Evolutionary conservation across 2,797 vertebrate genomes (phyloP).

Genomic region (Myotis vivesi): DNA sequence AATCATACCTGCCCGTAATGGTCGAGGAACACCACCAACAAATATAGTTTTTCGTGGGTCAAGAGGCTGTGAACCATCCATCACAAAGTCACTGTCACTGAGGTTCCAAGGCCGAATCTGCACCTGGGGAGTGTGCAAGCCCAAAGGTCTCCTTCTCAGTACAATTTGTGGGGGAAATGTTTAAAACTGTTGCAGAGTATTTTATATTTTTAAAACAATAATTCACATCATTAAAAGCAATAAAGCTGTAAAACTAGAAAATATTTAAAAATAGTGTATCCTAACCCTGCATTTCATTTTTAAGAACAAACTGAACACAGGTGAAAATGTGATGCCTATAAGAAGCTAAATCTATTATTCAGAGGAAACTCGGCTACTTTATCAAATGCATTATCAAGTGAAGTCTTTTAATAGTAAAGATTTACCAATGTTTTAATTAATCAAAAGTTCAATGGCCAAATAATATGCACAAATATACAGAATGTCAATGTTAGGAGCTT

Average conservation of each 20-base stretch:
- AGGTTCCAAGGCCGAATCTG: constrained; percentile 99
- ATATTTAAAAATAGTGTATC: not conserved
- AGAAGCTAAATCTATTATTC: not conserved
- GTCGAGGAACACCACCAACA: constrained; percentile 98
- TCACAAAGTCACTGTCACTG: constrained; percentile 99
- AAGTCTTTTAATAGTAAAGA: not conserved
- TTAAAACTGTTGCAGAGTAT: not conserved
- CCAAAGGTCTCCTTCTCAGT: constrained; percentile 71
- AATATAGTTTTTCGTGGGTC: constrained; percentile 99
- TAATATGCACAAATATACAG: not conserved
- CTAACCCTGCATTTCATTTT: constrained; percentile 14
- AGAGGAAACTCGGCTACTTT: constrained; percentile 17
- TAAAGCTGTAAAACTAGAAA: not conserved
- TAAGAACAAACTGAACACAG: constrained; percentile 25
- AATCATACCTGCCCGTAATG: constrained; percentile 94
- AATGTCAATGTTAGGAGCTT: not conserved
- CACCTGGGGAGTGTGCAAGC: constrained; percentile 87
- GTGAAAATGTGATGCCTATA: not conserved
- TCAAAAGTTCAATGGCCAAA: not conserved
- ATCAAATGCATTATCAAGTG: not conserved
- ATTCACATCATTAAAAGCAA: constrained; percentile 22
- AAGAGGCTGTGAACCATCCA: constrained; percentile 98
- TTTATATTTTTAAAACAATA: constrained; percentile 30
- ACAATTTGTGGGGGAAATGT: not conserved
- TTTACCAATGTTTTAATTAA: constrained; percentile 27